These are phyloP conservation scores for Melanaphis sacchari DNA, from an alignment of 1,140 invertebrate species.

Conservation along the genomic window DNA sequence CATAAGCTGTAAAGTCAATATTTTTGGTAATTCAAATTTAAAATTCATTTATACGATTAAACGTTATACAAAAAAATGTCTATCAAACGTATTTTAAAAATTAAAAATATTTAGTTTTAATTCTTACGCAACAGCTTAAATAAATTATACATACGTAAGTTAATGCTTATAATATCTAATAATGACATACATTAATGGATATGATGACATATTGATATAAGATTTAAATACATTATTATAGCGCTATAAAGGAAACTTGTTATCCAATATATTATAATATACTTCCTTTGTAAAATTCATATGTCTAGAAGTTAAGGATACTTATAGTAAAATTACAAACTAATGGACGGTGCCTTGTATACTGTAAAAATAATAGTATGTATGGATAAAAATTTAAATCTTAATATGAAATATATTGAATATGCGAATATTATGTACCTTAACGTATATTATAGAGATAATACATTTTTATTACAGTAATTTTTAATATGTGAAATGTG, in stretches of 20 bases:
- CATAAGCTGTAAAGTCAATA: neutral
- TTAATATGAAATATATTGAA: neutral
- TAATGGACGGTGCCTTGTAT: neutral
- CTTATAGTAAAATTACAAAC: neutral
- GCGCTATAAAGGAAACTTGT: neutral
- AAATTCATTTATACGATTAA: neutral
- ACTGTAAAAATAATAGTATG: neutral
- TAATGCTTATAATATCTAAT: neutral
- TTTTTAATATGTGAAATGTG: neutral
- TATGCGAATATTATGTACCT: neutral
- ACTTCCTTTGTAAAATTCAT: neutral
- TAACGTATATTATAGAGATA: neutral
- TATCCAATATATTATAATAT: neutral
- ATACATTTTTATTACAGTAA: neutral
- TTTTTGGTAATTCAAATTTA: too few species aligned
- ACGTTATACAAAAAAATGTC: neutral
- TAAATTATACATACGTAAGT: neutral
- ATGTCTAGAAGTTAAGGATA: neutral
- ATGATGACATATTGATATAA: neutral
- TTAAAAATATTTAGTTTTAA: neutral
- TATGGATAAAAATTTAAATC: neutral
- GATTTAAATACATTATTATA: neutral
- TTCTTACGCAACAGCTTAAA: neutral
- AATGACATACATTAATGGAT: too few species aligned
- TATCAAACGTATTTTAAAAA: neutral